These are phyloP conservation scores for Peromyscus melanophrys DNA, from an alignment of 2,797 vertebrate genomes.

Conservation along the genomic window DNA sequence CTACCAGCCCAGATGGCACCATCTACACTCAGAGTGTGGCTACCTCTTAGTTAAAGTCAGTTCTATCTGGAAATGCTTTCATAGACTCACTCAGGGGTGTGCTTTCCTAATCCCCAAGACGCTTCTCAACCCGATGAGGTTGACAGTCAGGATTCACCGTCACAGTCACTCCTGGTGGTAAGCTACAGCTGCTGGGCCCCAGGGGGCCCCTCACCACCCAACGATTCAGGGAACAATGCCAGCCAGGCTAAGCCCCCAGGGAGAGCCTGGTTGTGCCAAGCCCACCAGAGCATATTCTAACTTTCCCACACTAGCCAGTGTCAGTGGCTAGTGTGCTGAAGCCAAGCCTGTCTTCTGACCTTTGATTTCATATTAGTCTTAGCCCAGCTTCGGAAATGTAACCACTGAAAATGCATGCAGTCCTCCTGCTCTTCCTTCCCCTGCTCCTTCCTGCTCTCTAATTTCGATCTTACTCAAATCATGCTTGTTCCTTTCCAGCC, in stretches of 20 bases:
- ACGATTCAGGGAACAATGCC: too few species aligned
- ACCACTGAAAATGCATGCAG: background rate
- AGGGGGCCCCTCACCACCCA: background rate
- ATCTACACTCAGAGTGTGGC: background rate
- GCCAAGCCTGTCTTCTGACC: background rate
- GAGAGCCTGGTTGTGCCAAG: background rate
- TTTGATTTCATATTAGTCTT: conserved; percentile 9
- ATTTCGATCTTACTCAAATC: background rate
- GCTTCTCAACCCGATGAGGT: background rate
- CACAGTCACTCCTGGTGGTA: background rate
- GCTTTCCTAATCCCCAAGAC: background rate
- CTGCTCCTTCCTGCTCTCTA: background rate
- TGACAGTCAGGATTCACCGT: background rate
- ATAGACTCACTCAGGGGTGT: background rate
- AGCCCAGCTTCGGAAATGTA: background rate
- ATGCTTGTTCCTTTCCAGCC: background rate
- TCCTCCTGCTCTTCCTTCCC: background rate
- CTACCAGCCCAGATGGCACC: background rate
- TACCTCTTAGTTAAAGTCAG: background rate
- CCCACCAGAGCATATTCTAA: background rate
- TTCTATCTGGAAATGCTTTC: background rate
- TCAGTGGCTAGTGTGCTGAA: background rate
- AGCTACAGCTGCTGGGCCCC: background rate
- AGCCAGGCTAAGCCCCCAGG: background rate
- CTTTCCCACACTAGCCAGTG: background rate